These are phyloP conservation scores for Octomys mimax DNA, from an alignment of 2,797 vertebrate species.

Conservation along the genomic window DNA sequence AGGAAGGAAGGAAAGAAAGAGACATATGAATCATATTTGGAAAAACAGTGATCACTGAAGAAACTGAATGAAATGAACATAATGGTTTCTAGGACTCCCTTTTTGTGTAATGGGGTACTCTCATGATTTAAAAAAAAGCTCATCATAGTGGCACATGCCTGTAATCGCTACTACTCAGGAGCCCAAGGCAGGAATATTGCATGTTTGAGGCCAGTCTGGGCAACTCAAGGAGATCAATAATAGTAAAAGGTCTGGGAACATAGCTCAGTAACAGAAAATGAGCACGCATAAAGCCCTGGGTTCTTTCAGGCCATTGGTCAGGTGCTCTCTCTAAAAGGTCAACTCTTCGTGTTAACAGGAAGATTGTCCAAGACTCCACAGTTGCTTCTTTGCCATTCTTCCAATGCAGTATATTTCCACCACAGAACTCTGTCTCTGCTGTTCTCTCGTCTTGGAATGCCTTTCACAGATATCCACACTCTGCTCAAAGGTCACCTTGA, in stretches of 20 bases:
- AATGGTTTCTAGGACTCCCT: neutral
- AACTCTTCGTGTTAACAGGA: conserved; percentile 30
- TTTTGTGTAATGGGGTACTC: neutral
- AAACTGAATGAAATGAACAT: neutral
- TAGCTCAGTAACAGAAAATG: neutral
- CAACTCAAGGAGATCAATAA: neutral
- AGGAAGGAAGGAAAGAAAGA: neutral
- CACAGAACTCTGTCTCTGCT: neutral
- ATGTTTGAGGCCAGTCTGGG: neutral
- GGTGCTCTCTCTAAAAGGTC: conserved; percentile 6
- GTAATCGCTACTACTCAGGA: neutral
- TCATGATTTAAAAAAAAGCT: neutral
- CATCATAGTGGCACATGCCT: neutral
- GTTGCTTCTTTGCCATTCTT: conserved; percentile 15
- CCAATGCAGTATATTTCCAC: conserved; percentile 6
- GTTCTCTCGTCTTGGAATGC: neutral
- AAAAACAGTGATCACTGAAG: conserved; percentile 30
- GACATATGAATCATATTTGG: neutral
- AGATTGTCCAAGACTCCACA: conserved; percentile 1
- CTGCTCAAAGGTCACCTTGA: conserved; percentile 61
- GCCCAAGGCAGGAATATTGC: neutral
- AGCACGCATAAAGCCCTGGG: neutral
- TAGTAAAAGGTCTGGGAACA: neutral
- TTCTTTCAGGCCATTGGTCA: neutral
- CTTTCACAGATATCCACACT: conserved; percentile 19